Base-by-base conservation (phyloP, 1,140 invertebrate genomes). In the Notospermus geniculatus region DNA sequence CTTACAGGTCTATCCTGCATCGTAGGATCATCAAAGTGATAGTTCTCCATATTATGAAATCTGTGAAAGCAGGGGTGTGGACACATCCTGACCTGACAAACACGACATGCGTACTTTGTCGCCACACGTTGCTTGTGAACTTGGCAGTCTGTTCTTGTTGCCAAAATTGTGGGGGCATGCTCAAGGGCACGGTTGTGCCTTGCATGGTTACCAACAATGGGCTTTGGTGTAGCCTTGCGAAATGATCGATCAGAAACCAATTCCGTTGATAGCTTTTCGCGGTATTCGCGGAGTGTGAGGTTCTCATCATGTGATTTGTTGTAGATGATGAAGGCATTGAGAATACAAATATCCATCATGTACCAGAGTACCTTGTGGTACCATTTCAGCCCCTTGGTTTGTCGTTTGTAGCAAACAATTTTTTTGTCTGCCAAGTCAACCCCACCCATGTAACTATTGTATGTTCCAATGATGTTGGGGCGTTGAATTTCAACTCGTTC, bases 71-170 rank as follows among this genome's bases (percentile, higher is more conserved):
- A 50, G n/a, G 46, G 46, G n/a, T 50, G 4, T 7, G 46, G 46
- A 50, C 46, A 50, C 46, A 50, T 50, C n/a, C 46, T 50, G n/a
- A 50, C 46, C n/a, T 50, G 4, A 27, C 46, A 50, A 7, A 27
- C 46, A 4, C 25, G 5, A n/a, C 46, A 50, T 5, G n/a, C n/a
- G n/a, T 50, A 50, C n/a, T 5, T 7, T 19, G 46, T 50, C n/a
- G 4, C 46, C 4, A 5, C 4, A 19, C 46, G n/a, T 50, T 50
- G 46, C n/a, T 5, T 50, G 25, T 50, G 46, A 23, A 50, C n/a
- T 27, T n/a, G 5, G n/a, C 46, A 50, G 9, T 50, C n/a, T 9
- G n/a, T 9, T 5, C 5, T 5, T 7, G 25, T 23, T 50, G 46
- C 9, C 25, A 23, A 7, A 7, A 7, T 50, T 50, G 4, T 4